Evolutionary conservation across 2,888 invertebrate genomes (phyloP).

Genomic region (Gerris lacustris): DNA sequence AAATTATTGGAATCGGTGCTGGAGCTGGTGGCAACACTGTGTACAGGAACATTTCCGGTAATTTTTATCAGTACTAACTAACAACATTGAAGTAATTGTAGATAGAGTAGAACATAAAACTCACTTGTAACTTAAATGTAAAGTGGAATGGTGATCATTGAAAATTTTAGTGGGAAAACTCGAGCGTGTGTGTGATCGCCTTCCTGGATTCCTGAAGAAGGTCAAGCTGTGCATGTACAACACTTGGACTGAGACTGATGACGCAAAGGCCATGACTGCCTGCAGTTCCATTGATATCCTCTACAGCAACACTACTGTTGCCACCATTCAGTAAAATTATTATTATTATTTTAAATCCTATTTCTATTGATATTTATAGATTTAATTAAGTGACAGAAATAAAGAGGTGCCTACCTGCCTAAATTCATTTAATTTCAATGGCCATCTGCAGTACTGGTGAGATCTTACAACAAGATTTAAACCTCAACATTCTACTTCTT

Average conservation of each 20-base stretch:
- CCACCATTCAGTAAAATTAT: neutral
- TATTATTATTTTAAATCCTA: neutral
- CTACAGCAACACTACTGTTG: neutral
- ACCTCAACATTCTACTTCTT: too few relatives aligned
- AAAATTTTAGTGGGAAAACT: neutral
- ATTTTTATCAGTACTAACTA: neutral
- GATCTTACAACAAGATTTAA: too few relatives aligned
- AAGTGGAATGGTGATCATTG: too few relatives aligned
- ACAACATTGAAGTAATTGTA: too few relatives aligned
- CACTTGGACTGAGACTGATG: neutral
- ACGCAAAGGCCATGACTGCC: neutral
- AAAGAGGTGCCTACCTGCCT: too few relatives aligned
- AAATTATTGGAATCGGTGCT: neutral
- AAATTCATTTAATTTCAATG: too few relatives aligned
- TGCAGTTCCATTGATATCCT: neutral
- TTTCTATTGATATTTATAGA: too few relatives aligned
- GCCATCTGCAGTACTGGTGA: too few relatives aligned
- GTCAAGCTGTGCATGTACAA: neutral
- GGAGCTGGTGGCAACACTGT: neutral
- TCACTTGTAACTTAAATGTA: too few relatives aligned
- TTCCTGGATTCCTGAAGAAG: slow-evolving; percentile 7
- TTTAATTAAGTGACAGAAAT: too few relatives aligned
- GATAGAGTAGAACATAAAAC: too few relatives aligned
- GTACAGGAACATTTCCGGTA: neutral
- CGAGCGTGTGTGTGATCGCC: neutral